Evolutionary conservation across 92 coral and sea anemone genomes (phyloP).

Genomic region (Epizoanthus stellaris): DNA sequence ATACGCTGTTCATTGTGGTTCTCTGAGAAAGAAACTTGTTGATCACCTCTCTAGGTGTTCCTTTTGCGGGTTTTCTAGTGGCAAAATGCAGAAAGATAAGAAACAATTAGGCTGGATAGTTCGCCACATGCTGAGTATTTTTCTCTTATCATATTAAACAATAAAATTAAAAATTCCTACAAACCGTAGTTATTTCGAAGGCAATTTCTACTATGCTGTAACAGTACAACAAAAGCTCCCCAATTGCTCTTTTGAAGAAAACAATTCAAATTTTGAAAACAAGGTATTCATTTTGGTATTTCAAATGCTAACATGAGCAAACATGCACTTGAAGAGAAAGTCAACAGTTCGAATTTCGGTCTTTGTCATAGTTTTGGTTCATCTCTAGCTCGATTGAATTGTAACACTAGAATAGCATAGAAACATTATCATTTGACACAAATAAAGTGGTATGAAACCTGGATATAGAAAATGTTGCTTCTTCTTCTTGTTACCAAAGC

Average conservation of each 20-base stretch:
- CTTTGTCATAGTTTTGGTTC: not conserved
- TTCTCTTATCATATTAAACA: conserved; percentile 1
- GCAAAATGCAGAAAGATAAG: conserved; percentile 3
- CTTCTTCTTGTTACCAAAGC: conserved; percentile 7
- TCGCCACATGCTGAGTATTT: conserved; percentile 26
- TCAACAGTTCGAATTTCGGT: not conserved
- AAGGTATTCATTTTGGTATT: not conserved
- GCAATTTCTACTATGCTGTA: not conserved
- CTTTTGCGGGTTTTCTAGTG: conserved; percentile 8
- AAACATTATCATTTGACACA: not conserved
- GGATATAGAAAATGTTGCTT: not conserved
- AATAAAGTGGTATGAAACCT: not conserved
- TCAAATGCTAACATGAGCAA: not conserved
- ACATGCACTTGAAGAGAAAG: not conserved
- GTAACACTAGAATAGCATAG: not conserved
- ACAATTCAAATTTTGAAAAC: not conserved
- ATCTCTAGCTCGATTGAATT: conserved; percentile 1
- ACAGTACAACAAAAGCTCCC: conserved; percentile 24
- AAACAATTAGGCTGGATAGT: not conserved
- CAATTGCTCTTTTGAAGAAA: conserved; percentile 38
- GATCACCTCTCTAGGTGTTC: not conserved
- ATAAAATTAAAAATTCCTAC: conserved; percentile 20
- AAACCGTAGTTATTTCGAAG: conserved; percentile 26
- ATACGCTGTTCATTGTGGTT: conserved; percentile 16
- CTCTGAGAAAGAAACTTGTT: not conserved